Conservation (phyloP, 2,113 vertebrate genomes). For the Nanorana parkeri region DNA sequence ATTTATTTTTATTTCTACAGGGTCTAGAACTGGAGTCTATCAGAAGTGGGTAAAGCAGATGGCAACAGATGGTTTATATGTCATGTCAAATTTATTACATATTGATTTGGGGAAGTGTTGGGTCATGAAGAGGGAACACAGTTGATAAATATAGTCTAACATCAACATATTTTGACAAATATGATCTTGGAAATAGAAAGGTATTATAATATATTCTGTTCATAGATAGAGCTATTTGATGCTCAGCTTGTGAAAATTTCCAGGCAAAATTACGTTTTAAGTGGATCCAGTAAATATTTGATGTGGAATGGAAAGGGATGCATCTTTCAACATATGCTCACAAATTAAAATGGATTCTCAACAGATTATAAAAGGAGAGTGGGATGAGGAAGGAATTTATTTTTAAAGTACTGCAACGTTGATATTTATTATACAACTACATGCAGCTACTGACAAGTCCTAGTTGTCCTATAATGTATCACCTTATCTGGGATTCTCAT, state of each 20-base stretch:
- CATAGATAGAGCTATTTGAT: background rate
- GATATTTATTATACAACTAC: background rate
- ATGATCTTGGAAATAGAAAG: constrained; percentile 8
- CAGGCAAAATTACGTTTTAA: background rate
- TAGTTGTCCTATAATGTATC: background rate
- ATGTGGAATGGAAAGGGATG: background rate
- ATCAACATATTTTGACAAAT: constrained; percentile 19
- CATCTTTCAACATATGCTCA: background rate
- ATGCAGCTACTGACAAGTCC: background rate
- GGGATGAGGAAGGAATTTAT: background rate
- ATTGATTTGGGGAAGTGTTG: background rate
- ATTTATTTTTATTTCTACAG: background rate
- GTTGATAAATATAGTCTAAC: background rate
- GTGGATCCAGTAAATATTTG: background rate
- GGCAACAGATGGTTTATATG: background rate
- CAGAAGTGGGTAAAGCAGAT: background rate
- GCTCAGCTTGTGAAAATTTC: background rate
- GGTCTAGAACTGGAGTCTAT: too few species aligned
- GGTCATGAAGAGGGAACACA: background rate
- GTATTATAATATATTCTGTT: constrained; percentile 1
- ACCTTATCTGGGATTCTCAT: constrained; percentile 3
- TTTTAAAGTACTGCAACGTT: background rate
- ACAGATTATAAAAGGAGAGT: background rate
- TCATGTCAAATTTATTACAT: constrained; percentile 12
- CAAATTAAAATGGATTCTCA: background rate